A percentile compares a stretch with the other conserved stretches of the same genome.
Evolutionary conservation across 2,113 vertebrate species (phyloP).

Genomic region (Haemorhous mexicanus): DNA sequence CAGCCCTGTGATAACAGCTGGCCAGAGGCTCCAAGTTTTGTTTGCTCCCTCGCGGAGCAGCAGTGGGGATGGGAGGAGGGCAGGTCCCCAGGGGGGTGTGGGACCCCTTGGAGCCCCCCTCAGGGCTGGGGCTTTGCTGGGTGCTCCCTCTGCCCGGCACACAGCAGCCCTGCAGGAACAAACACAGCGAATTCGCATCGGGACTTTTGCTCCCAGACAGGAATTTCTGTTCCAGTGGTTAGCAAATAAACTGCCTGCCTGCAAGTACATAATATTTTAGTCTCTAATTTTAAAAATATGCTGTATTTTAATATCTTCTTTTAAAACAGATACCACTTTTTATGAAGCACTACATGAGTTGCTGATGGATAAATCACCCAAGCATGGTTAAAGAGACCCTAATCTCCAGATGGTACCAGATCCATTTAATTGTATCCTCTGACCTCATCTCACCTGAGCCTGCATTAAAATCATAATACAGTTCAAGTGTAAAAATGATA

Average conservation of each 20-base stretch:
- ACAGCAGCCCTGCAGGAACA: not conserved
- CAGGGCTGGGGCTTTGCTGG: not conserved
- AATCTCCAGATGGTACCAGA: conserved; percentile 94
- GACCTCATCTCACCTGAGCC: conserved; percentile 96
- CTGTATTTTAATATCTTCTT: conserved; percentile 91
- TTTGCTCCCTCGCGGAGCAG: not conserved
- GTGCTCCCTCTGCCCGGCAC: not conserved
- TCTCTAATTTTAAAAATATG: conserved; percentile 92
- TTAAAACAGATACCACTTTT: conserved; percentile 94
- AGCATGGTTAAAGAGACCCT: conserved; percentile 97
- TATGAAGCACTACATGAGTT: conserved; percentile 94
- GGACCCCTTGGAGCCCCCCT: conserved; percentile 2
- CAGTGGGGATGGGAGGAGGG: not conserved
- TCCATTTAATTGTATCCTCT: conserved; percentile 95
- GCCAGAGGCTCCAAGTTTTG: not conserved
- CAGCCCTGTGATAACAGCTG: not conserved
- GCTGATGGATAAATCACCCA: conserved; percentile 99
- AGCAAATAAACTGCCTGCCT: conserved; percentile 86
- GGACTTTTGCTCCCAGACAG: not conserved
- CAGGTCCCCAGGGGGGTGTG: not conserved
- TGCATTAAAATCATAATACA: conserved; percentile 96
- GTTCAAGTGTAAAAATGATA: conserved; percentile 99
- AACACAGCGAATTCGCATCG: not conserved
- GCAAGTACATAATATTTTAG: conserved; percentile 82
- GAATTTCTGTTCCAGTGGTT: conserved; percentile 73